phyloP scores from a whole-genome alignment of 2,888 invertebrate genomes.

The Carcina quercana region DNA sequence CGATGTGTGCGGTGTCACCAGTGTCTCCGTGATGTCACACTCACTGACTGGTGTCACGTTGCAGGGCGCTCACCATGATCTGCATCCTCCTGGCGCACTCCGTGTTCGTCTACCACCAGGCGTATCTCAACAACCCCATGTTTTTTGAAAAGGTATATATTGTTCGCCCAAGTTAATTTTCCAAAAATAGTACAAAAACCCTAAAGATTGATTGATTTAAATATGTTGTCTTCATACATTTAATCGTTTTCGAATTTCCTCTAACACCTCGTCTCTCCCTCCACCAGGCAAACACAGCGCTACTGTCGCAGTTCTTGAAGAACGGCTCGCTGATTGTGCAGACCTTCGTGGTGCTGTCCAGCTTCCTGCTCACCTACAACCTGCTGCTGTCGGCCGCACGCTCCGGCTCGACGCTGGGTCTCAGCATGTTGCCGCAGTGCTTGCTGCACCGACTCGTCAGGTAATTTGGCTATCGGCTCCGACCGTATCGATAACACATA shows the following conservation, averaged over 20 bases:
- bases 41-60: neutral
- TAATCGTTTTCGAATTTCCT: too few species aligned
- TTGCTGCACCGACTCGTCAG: neutral
- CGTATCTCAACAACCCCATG: neutral
- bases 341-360: slow-evolving; percentile 42
- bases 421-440: neutral
- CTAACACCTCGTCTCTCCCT: too few species aligned
- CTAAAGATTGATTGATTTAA: neutral
- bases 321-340: slow-evolving; percentile 49
- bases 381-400: slow-evolving; percentile 32
- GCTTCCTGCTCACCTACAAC: slow-evolving; percentile 46
- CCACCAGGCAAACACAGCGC: slow-evolving; percentile 8
- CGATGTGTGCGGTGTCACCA: too few species aligned
- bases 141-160: neutral
- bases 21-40: too few species aligned
- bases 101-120: neutral
- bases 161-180: neutral
- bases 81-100: neutral
- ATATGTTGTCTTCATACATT: too few species aligned
- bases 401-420: slow-evolving; percentile 17
- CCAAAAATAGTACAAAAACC: neutral
- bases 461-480: too few species aligned
- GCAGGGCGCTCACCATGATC: neutral
- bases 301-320: neutral
- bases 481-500: too few species aligned